These are phyloP conservation scores for Plusia festucae DNA, from an alignment of 2,888 invertebrate species.

Conservation along the genomic window DNA sequence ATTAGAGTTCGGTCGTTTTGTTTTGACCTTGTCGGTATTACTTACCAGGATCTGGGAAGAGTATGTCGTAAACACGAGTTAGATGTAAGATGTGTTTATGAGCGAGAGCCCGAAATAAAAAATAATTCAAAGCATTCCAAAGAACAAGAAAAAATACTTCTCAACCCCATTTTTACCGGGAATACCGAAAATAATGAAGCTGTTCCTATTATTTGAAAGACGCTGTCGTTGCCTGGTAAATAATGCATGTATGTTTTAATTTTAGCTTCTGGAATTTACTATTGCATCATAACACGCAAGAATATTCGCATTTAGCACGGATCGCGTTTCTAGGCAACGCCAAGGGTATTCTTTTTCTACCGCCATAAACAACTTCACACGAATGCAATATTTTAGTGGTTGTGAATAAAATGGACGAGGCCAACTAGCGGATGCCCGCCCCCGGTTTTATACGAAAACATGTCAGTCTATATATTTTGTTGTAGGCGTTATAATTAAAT, in stretches of 20 bases:
- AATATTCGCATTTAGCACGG: constrained; percentile 23
- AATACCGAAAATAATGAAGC: background rate
- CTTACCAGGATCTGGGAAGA: background rate
- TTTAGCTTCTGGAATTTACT: constrained; percentile 30
- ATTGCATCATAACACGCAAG: constrained; percentile 47
- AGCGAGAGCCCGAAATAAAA: too few relatives aligned
- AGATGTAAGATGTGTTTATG: too few relatives aligned
- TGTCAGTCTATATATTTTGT: background rate
- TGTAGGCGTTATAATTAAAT: background rate
- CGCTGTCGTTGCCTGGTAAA: background rate
- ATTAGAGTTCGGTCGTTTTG: constrained; percentile 15
- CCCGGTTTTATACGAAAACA: constrained; percentile 17
- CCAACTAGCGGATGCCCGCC: constrained; percentile 33
- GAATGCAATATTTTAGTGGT: constrained; percentile 59
- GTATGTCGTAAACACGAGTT: background rate
- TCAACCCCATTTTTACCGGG: background rate
- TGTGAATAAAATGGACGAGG: constrained; percentile 53
- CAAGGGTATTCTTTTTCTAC: constrained; percentile 60
- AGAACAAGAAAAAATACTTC: too few relatives aligned
- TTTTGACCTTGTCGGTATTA: background rate
- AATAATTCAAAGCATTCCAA: too few relatives aligned
- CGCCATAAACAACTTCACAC: constrained; percentile 53
- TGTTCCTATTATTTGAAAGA: background rate
- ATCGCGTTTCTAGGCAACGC: constrained; percentile 48
- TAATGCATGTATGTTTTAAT: constrained; percentile 4